phyloP scores from a whole-genome alignment of 1,140 invertebrate genomes.

The Sipha flava region DNA sequence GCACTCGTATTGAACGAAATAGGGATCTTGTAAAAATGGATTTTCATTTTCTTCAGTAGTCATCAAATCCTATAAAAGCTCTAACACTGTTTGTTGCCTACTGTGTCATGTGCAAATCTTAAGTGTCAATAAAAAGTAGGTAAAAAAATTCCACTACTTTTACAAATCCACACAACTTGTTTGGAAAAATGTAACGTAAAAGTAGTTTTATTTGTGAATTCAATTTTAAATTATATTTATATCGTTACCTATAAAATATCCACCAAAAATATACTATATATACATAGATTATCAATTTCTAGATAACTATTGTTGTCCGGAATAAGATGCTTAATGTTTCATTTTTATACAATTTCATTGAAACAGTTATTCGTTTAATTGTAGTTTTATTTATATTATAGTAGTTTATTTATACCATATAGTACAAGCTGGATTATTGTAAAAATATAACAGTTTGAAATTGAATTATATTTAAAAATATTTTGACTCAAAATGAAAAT shows the following conservation, averaged over 20 bases:
- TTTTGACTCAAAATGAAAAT: too few relatives aligned
- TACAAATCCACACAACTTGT: neutral
- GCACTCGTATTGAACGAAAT: neutral
- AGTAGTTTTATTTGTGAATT: neutral
- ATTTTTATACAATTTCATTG: too few relatives aligned
- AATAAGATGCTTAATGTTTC: too few relatives aligned
- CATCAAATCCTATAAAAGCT: neutral
- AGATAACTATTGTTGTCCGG: too few relatives aligned
- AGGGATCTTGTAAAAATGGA: neutral
- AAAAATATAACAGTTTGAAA: too few relatives aligned
- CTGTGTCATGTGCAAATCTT: neutral
- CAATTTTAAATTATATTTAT: neutral
- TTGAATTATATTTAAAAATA: too few relatives aligned
- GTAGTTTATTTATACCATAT: too few relatives aligned
- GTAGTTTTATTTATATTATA: too few relatives aligned
- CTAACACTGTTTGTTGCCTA: neutral
- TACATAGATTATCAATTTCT: too few relatives aligned
- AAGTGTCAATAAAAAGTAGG: neutral
- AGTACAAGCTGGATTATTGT: too few relatives aligned
- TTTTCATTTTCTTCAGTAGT: neutral
- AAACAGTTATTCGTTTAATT: too few relatives aligned
- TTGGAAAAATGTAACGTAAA: neutral
- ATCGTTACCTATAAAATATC: neutral
- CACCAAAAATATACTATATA: neutral
- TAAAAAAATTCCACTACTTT: neutral